Conservation (phyloP, 2,888 invertebrate genomes). For the Drosophila cyrtoloma region DNA sequence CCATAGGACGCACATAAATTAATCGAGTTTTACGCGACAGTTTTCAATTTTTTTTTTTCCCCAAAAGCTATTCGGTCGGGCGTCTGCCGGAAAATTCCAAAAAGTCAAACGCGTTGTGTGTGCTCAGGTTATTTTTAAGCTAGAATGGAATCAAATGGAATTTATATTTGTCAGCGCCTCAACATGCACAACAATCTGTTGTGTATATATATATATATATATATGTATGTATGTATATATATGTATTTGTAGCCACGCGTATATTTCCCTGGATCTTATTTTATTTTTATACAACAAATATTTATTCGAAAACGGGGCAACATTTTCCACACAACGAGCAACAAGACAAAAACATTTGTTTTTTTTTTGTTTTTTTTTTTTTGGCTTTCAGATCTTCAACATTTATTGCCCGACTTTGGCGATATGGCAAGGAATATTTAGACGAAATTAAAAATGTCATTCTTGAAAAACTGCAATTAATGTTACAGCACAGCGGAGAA, state of each 20-base stretch:
- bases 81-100: slow-evolving; percentile 49
- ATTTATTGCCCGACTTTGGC: background rate
- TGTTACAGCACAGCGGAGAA: background rate
- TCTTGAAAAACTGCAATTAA: background rate
- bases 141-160: slow-evolving; percentile 56
- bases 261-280: slow-evolving; percentile 38
- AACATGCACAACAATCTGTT: slow-evolving; percentile 18
- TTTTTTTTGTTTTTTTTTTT: background rate
- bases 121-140: slow-evolving; percentile 60
- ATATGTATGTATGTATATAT: slow-evolving; percentile 6
- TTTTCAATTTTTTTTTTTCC: slow-evolving; percentile 33
- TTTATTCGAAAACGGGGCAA: slow-evolving; percentile 41
- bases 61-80: slow-evolving; percentile 17
- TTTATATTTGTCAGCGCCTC: slow-evolving; percentile 64
- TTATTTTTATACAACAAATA: slow-evolving; percentile 51
- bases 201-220: slow-evolving; percentile 4
- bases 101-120: slow-evolving; percentile 12
- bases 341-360: background rate
- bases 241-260: slow-evolving; percentile 1
- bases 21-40: slow-evolving; percentile 65
- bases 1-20: slow-evolving; percentile 72
- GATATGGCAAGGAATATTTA: background rate
- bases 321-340: slow-evolving; percentile 25
- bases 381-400: background rate
- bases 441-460: background rate